A percentile compares a stretch with the other conserved stretches of the same genome.
Evolutionary conservation across 2,113 vertebrate species (phyloP).

Genomic region (Ia io): DNA sequence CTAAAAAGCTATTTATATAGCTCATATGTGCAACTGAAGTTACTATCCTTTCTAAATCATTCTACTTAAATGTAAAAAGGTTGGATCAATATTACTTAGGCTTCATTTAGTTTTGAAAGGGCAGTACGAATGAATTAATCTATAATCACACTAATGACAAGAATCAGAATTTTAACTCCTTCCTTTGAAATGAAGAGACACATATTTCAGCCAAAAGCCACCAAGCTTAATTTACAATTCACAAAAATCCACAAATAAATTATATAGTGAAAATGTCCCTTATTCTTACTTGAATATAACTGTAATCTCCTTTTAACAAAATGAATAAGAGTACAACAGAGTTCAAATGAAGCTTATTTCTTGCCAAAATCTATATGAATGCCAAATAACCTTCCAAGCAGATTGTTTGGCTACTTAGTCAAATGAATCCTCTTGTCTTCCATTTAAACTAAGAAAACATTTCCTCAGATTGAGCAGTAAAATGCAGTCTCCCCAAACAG

Average conservation of each 20-base stretch:
- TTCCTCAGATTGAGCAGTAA: neutral
- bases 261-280: constrained; percentile 52
- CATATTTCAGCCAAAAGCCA: constrained; percentile 55
- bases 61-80: constrained; percentile 33
- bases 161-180: constrained; percentile 41
- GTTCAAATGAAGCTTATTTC: constrained; percentile 49
- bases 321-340: constrained; percentile 68
- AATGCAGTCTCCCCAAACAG: neutral
- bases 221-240: constrained; percentile 64
- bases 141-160: constrained; percentile 17
- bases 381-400: constrained; percentile 61
- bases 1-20: constrained; percentile 13
- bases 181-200: constrained; percentile 51
- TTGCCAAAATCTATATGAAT: constrained; percentile 59
- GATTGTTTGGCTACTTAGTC: neutral
- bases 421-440: neutral
- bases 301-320: constrained; percentile 43
- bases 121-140: constrained; percentile 49
- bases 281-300: constrained; percentile 46
- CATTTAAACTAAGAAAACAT: neutral
- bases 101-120: constrained; percentile 56
- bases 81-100: constrained; percentile 8
- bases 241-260: constrained; percentile 67
- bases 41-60: constrained; percentile 4
- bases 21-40: neutral